phyloP scores from a whole-genome alignment of 2,888 invertebrate genomes.

The Aporophyla lueneburgensis region DNA sequence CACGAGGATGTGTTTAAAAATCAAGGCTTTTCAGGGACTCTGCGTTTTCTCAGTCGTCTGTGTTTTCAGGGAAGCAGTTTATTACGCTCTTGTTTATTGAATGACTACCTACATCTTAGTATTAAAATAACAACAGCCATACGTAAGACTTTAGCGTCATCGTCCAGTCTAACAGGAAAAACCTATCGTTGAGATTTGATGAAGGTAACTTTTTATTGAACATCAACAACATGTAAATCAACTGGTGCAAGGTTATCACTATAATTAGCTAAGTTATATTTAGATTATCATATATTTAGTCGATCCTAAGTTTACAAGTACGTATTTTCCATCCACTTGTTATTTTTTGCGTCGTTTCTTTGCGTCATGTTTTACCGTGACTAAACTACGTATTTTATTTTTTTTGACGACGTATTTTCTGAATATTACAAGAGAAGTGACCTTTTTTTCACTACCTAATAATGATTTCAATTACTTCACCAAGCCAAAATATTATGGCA shows the following conservation, averaged over 20 bases:
- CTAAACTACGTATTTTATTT: not conserved
- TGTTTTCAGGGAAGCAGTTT: not conserved
- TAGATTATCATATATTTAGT: not conserved
- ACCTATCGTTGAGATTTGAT: constrained; percentile 27
- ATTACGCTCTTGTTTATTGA: constrained; percentile 5
- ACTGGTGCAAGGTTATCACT: constrained; percentile 30
- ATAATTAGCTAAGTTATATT: constrained; percentile 14
- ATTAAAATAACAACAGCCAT: not conserved
- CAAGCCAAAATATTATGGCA: not conserved
- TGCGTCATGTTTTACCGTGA: not conserved
- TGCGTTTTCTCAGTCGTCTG: no score
- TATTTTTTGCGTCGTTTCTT: not conserved
- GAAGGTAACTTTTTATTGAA: constrained; percentile 38
- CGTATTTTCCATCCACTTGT: not conserved
- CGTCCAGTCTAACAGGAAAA: constrained; percentile 39
- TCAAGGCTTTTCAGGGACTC: no score
- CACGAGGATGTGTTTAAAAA: no score
- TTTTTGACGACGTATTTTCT: not conserved
- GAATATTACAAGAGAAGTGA: not conserved
- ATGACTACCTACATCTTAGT: not conserved
- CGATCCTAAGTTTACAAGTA: not conserved
- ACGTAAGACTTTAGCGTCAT: constrained; percentile 17
- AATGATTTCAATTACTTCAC: not conserved
- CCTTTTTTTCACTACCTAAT: not conserved
- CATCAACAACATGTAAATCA: constrained; percentile 17